These are phyloP conservation scores for Merluccius polli DNA, from an alignment of 2,797 vertebrate species.

Conservation along the genomic window DNA sequence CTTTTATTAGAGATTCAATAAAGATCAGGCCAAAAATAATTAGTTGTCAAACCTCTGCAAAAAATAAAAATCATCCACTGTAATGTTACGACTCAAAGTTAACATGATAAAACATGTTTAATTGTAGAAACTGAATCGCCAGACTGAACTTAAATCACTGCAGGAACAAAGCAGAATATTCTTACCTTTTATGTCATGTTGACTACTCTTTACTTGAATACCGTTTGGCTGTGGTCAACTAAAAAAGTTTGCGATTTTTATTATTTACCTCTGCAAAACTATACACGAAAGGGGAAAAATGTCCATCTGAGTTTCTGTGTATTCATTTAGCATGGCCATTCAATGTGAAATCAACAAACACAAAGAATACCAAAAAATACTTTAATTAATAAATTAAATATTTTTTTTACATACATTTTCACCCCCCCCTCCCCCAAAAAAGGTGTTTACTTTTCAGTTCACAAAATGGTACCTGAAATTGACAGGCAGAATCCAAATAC, in stretches of 20 bases:
- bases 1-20: conserved; percentile 65
- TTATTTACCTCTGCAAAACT: not conserved
- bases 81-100: not conserved
- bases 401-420: conserved; percentile 82
- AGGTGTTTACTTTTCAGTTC: conserved; percentile 40
- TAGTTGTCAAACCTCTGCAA: conserved; percentile 33
- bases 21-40: conserved; percentile 25
- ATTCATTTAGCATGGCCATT: conserved; percentile 61
- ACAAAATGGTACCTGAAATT: conserved; percentile 81
- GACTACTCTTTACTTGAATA: not conserved
- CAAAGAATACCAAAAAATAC: conserved; percentile 97
- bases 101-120: not conserved
- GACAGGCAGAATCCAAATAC: conserved; percentile 92
- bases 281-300: conserved; percentile 20
- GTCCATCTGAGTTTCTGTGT: conserved; percentile 23
- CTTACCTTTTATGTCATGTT: not conserved
- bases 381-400: conserved; percentile 99
- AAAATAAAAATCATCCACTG: conserved; percentile 17
- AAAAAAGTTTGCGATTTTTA: not conserved
- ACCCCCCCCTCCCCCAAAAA: conserved; percentile 61
- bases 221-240: not conserved
- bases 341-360: conserved; percentile 79
- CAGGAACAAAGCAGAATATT: not conserved
- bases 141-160: not conserved
- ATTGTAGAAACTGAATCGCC: not conserved